Conservation (phyloP, 30 jellyfish, hydroid and myxozoan genomes). For the Aurelia aurita complex sp. Pacific region DNA sequence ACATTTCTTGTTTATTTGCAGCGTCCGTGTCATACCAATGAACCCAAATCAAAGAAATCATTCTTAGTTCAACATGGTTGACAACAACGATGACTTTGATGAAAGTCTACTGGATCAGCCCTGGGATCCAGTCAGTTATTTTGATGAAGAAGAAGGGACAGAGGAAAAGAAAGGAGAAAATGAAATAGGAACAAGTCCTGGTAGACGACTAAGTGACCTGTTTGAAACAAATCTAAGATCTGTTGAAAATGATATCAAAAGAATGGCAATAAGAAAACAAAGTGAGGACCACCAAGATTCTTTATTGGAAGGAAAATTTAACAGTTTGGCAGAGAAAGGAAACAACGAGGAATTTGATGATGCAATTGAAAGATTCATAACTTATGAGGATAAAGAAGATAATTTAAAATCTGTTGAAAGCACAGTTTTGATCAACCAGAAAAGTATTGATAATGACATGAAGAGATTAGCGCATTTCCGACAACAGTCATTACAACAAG, state of each 20-base stretch:
- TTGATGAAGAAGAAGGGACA: conserved; percentile 79
- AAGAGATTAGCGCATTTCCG: conserved; percentile 55
- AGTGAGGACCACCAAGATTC: conserved; percentile 19
- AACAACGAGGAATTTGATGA: conserved; percentile 40
- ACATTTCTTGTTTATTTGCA: no score
- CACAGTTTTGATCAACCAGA: conserved; percentile 52
- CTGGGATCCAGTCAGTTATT: conserved; percentile 97
- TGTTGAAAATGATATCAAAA: conserved; percentile 52
- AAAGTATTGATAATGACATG: conserved; percentile 58
- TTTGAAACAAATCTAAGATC: conserved; percentile 58
- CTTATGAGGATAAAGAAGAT: conserved; percentile 67
- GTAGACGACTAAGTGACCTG: conserved; percentile 30
- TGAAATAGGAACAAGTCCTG: background rate
- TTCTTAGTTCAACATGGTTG: background rate
- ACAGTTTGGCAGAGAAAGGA: background rate
- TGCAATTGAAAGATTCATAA: conserved; percentile 36
- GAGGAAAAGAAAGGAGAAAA: conserved; percentile 1
- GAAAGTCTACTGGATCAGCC: conserved; percentile 80
- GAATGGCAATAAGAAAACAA: conserved; percentile 35
- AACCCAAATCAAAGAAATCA: no score
- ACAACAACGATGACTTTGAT: conserved; percentile 36
- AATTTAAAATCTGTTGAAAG: conserved; percentile 71
- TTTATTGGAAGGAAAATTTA: conserved; percentile 5
- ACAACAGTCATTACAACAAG: conserved; percentile 60
- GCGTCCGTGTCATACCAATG: no score